Percentiles rank a stretch among this genome's conserved stretches.
These are phyloP conservation scores for Arbacia lixula DNA, from an alignment of 53 echinoderm and acorn worm genomes.

Conservation along the genomic window DNA sequence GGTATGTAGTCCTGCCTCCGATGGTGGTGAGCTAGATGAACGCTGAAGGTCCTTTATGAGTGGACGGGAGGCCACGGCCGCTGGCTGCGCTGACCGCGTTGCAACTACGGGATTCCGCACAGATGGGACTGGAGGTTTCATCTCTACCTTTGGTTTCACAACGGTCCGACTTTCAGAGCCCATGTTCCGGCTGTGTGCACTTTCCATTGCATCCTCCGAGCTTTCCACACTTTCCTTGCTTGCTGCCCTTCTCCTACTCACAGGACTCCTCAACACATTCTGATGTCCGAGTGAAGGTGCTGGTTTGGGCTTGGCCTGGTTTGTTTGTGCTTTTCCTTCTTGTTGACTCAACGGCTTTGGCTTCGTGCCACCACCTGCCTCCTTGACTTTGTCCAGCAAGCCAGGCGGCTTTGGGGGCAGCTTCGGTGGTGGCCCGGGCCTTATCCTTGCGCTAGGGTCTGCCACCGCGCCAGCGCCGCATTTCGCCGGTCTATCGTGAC, in stretches of 20 bases:
- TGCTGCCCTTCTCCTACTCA: not conserved
- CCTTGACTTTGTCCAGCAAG: slow-evolving; percentile 53
- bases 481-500: not conserved
- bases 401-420: slow-evolving; percentile 68
- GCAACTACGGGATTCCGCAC: not conserved
- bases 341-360: slow-evolving; percentile 3
- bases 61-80: not conserved
- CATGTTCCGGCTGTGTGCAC: too few species aligned
- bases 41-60: slow-evolving; percentile 32
- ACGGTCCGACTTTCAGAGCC: not conserved
- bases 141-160: not conserved
- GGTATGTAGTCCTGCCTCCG: too few species aligned
- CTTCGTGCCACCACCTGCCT: not conserved
- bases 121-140: not conserved
- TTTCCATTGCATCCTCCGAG: not conserved
- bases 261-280: not conserved
- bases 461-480: not conserved
- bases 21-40: slow-evolving; percentile 19
- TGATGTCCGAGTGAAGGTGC: not conserved
- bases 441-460: not conserved
- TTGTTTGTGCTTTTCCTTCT: not conserved
- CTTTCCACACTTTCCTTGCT: not conserved
- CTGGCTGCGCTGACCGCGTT: not conserved
- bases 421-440: slow-evolving; percentile 55
- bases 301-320: not conserved